Base-by-base conservation (phyloP, 1,140 invertebrate species). In the Globodera ellingtonae region DNA sequence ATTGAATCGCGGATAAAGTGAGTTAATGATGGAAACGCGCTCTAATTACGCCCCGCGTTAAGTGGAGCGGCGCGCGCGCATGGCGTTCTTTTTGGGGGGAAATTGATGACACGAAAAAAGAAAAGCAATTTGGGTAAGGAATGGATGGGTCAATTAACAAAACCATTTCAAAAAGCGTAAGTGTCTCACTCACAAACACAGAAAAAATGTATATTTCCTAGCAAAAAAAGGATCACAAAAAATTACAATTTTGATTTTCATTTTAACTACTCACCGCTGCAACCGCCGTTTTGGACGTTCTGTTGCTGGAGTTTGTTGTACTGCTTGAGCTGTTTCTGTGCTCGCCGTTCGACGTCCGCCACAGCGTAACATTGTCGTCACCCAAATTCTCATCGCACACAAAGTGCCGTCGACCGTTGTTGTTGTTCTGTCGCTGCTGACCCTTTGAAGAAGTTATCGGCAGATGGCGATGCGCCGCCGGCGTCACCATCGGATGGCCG, bases 231-330 rank as follows among this genome's bases (percentile, higher is more conserved):
- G 21, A 15, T 10, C 35, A 44, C 66, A 24, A 65, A 65, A 65
- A 65, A 13, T 62, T 62, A 13, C 59, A 65, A 35, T 65, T 62
- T 62, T 15, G 1, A 65, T 3, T 62, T 13, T 62, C 59, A 15
- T 65, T 65, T 13, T 21, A 2, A 21, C 1, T 18, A 5, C 72
- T 47, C 24, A 73, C 72, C 44, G 72, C 59, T 9, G 72, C 72
- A 21, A 73, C 10, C 21, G 72, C 72, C 10, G 24, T 73, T 47
- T 73, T 73, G 35, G 72, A 73, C 18, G 72, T 62, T 73, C 71
- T n/a, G 18, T 1, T 73, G 72, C 50, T 44, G 9, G 50, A 70
- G 35, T 44, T 70, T 21, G 67, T 35, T 47, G 35, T 70, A 65
- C 13, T 65, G 24, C 67, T 70, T 7, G 56, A 67, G 15, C 74